Percentiles rank a stretch among this genome's conserved stretches.
These are phyloP conservation scores for Melanotaenia duboulayi DNA, from an alignment of 2,113 vertebrate species.

Conservation along the genomic window DNA sequence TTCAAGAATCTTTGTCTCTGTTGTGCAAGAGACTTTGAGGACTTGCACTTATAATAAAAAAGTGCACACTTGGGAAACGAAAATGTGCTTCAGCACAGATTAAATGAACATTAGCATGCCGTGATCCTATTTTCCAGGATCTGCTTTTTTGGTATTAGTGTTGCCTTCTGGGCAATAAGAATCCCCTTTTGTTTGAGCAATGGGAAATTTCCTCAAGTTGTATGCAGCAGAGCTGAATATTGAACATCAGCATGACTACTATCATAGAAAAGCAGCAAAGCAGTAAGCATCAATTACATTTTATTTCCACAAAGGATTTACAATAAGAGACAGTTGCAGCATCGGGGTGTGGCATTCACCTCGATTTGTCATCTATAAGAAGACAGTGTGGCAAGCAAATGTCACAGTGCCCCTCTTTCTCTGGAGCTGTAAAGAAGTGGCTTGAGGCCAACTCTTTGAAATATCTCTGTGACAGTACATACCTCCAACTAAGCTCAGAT, in stretches of 20 bases:
- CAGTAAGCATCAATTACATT: slow-evolving; percentile 54
- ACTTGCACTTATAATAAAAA: slow-evolving; percentile 11
- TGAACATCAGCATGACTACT: slow-evolving; percentile 37
- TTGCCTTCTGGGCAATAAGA: slow-evolving; percentile 53
- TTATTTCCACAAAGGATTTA: slow-evolving; percentile 49
- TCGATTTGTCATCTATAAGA: slow-evolving; percentile 52
- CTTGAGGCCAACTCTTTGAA: slow-evolving; percentile 70
- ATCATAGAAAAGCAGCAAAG: slow-evolving; percentile 36
- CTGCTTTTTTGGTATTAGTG: slow-evolving; percentile 53
- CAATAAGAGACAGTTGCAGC: slow-evolving; percentile 39
- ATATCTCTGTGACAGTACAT: slow-evolving; percentile 54
- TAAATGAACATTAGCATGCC: slow-evolving; percentile 56
- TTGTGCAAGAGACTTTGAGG: slow-evolving; percentile 12
- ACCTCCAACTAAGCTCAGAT: slow-evolving; percentile 63
- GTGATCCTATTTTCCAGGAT: slow-evolving; percentile 34
- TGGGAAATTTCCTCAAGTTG: slow-evolving; percentile 59
- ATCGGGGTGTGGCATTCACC: slow-evolving; percentile 39
- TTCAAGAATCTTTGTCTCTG: slow-evolving; percentile 24
- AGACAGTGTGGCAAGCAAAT: slow-evolving; percentile 24
- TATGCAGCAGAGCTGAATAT: slow-evolving; percentile 58
- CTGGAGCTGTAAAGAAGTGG: slow-evolving; percentile 51
- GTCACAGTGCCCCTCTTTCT: slow-evolving; percentile 52
- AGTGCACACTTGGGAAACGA: slow-evolving; percentile 23
- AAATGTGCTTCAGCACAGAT: slow-evolving; percentile 45
- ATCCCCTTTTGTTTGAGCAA: slow-evolving; percentile 57